A percentile compares a stretch with the other conserved stretches of the same genome.
These are phyloP conservation scores for Calameuta pallipes DNA, from an alignment of 2,888 invertebrate genomes.

Conservation along the genomic window DNA sequence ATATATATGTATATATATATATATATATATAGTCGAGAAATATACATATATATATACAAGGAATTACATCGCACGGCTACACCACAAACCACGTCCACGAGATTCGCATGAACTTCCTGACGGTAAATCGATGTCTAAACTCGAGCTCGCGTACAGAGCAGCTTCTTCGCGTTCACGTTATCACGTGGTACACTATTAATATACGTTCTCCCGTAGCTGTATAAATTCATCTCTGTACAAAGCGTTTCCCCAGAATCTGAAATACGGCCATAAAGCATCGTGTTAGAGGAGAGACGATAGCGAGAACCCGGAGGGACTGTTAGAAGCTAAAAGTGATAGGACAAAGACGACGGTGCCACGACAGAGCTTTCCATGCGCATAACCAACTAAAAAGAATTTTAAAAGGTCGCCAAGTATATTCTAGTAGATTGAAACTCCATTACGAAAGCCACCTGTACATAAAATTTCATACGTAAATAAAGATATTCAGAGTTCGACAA, in stretches of 20 bases:
- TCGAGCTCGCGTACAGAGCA: constrained; percentile 34
- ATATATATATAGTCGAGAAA: not conserved
- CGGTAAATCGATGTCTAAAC: constrained; percentile 51
- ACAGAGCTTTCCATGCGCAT: not conserved
- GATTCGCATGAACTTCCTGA: constrained; percentile 39
- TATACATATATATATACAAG: not conserved
- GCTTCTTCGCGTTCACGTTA: not conserved
- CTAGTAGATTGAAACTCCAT: not conserved
- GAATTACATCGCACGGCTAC: constrained; percentile 20
- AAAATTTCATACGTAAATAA: not conserved
- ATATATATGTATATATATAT: not conserved
- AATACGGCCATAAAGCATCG: not conserved
- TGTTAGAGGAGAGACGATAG: not conserved
- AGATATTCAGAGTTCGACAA: not conserved
- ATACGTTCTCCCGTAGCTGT: not conserved
- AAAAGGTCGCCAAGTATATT: not conserved
- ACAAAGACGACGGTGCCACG: not conserved
- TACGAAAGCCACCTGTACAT: not conserved
- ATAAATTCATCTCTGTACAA: not conserved
- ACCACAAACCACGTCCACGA: constrained; percentile 36
- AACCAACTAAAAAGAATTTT: not conserved
- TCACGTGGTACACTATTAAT: not conserved
- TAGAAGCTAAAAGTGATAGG: not conserved
- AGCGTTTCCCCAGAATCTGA: not conserved
- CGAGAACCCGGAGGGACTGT: not conserved